phyloP scores from a whole-genome alignment of 1,140 invertebrate genomes.

The Hetaerina americana region DNA sequence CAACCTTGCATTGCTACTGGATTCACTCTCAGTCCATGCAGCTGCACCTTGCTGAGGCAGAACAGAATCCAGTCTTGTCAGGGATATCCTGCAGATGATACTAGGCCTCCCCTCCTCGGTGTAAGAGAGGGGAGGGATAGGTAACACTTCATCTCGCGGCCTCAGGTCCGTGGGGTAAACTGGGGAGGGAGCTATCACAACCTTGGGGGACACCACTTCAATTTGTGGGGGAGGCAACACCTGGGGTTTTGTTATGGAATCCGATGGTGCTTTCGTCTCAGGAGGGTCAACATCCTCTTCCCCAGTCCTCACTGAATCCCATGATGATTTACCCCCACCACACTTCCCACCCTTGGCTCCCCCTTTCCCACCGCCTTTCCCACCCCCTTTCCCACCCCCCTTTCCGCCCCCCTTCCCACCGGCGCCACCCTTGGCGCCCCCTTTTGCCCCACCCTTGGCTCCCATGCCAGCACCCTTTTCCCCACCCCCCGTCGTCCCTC shows the following conservation, averaged over 20 bases:
- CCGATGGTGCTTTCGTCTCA: background rate
- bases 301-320: background rate
- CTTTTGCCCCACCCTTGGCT: background rate
- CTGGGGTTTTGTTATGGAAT: background rate
- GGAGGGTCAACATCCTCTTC: background rate
- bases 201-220: background rate
- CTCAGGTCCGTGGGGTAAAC: background rate
- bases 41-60: slow-evolving; percentile 3
- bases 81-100: slow-evolving; percentile 30
- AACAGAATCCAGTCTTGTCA: slow-evolving; percentile 23
- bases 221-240: background rate
- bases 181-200: background rate
- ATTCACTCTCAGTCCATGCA: slow-evolving; percentile 13
- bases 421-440: background rate
- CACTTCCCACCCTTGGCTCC: slow-evolving; percentile 42
- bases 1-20: background rate
- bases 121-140: slow-evolving; percentile 21
- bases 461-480: slow-evolving; percentile 5
- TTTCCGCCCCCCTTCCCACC: too few species aligned
- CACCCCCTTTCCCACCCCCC: too few species aligned
- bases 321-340: slow-evolving; percentile 21
- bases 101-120: slow-evolving; percentile 25
- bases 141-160: background rate
- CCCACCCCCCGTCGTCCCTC: slow-evolving; percentile 16
- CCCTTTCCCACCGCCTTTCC: slow-evolving; percentile 27